Conservation (phyloP, 2,888 invertebrate genomes). For the Hetaerina titia region DNA sequence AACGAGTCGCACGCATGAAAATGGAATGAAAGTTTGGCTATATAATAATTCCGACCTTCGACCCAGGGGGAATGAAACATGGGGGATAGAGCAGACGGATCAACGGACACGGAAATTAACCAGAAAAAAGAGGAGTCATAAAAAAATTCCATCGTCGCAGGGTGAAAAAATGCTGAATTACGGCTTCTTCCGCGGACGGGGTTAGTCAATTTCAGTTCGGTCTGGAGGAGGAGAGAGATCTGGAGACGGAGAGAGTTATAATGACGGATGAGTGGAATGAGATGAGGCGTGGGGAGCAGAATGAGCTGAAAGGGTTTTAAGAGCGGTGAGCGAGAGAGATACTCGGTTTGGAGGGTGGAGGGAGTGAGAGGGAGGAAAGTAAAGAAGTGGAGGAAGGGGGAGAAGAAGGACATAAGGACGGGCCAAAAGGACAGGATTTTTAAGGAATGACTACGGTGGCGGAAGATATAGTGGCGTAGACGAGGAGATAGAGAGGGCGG, state of each 20-base stretch:
- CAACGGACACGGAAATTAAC: background rate
- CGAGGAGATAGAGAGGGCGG: constrained; percentile 25
- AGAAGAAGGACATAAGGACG: background rate
- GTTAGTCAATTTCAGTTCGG: background rate
- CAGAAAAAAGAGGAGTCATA: background rate
- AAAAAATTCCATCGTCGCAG: background rate
- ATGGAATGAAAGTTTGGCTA: background rate
- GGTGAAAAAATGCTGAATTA: background rate
- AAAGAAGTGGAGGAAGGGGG: background rate
- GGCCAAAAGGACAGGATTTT: constrained; percentile 24
- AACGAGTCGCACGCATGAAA: background rate
- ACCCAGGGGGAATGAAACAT: background rate
- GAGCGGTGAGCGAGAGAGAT: background rate
- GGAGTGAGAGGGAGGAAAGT: background rate
- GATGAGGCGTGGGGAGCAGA: constrained; percentile 9
- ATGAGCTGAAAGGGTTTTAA: constrained; percentile 37
- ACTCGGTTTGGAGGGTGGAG: background rate
- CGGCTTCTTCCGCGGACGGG: background rate
- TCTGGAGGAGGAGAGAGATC: background rate
- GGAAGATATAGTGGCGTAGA: background rate
- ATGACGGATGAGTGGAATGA: constrained; percentile 14
- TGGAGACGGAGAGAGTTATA: background rate
- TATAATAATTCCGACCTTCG: background rate
- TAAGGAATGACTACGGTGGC: constrained; percentile 4
- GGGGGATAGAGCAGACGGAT: background rate